These are phyloP conservation scores for zebrafish (Danio rerio) DNA, from an alignment of 2,113 vertebrate species.

Conservation along the genomic window DNA sequence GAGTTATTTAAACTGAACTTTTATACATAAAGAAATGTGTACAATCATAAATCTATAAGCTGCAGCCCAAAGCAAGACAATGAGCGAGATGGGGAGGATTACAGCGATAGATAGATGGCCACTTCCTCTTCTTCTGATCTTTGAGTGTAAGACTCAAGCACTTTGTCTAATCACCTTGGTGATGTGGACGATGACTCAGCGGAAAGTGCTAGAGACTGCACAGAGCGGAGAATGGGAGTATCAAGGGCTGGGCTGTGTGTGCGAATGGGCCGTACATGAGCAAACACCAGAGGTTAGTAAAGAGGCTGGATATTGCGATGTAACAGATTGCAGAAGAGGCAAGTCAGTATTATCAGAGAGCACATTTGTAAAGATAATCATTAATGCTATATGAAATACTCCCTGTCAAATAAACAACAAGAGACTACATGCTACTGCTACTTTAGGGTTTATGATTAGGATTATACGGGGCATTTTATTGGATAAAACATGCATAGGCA, in stretches of 20 bases:
- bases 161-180: slow-evolving; percentile 54
- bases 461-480: not conserved
- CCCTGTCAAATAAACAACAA: not conserved
- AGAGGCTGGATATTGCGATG: not conserved
- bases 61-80: slow-evolving; percentile 16
- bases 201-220: slow-evolving; percentile 21
- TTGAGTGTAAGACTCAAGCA: slow-evolving; percentile 42
- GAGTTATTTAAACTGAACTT: not conserved
- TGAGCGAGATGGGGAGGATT: slow-evolving; percentile 13
- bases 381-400: not conserved
- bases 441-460: not conserved
- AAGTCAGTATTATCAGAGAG: not conserved
- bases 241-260: not conserved
- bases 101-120: slow-evolving; percentile 29
- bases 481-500: not conserved
- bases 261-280: slow-evolving; percentile 7
- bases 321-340: not conserved
- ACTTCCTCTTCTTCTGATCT: slow-evolving; percentile 44
- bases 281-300: slow-evolving; percentile 7
- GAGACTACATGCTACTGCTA: not conserved
- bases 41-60: slow-evolving; percentile 6
- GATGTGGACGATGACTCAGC: slow-evolving; percentile 53
- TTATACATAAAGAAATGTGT: not conserved
- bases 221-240: slow-evolving; percentile 18
- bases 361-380: not conserved